Evolutionary conservation across 2,797 vertebrate species (phyloP).

Genomic region (Manis crassicaudata): DNA sequence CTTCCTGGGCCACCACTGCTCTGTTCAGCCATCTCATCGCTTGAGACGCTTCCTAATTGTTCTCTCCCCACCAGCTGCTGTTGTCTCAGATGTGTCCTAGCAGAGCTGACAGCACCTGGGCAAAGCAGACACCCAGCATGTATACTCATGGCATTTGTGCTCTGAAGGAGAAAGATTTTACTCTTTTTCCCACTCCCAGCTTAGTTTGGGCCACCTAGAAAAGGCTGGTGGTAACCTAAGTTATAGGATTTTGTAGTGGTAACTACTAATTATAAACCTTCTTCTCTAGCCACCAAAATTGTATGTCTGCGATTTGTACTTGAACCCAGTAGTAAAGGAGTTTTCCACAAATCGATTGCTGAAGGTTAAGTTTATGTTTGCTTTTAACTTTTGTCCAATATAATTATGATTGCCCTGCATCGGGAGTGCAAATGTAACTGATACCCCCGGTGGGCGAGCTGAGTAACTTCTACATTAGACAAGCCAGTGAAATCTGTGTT

Average conservation of each 20-base stretch:
- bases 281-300: neutral
- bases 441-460: neutral
- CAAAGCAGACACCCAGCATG: neutral
- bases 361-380: neutral
- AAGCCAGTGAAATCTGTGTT: neutral
- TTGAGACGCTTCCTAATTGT: neutral
- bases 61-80: neutral
- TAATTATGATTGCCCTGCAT: neutral
- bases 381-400: constrained; percentile 1
- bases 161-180: neutral
- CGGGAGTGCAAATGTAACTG: neutral
- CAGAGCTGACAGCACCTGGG: neutral
- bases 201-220: neutral
- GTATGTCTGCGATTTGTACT: neutral
- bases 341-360: neutral
- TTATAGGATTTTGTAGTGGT: neutral
- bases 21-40: neutral
- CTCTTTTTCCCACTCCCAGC: neutral
- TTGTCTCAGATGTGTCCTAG: neutral
- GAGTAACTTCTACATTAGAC: neutral
- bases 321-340: neutral
- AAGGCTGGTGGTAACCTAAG: neutral
- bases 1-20: neutral
- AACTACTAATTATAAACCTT: neutral
- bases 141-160: neutral